Conservation (phyloP, 2,113 vertebrate genomes). For the Silurus meridionalis region DNA sequence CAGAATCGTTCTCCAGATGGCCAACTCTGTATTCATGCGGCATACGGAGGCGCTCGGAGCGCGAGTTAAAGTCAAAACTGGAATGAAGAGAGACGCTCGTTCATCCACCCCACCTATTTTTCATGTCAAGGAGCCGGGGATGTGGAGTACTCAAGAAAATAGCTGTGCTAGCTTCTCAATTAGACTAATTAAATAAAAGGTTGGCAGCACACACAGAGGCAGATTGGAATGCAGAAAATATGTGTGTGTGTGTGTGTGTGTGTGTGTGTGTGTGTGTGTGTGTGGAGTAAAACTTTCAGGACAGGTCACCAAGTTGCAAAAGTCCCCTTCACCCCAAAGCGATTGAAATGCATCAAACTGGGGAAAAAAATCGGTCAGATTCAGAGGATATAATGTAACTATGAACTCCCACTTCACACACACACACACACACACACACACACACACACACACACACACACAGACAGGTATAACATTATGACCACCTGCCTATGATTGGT, state of each 20-base stretch:
- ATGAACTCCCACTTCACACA: no score
- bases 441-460: no score
- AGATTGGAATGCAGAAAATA: constrained; percentile 37
- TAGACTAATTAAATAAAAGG: constrained; percentile 71
- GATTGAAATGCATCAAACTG: no score
- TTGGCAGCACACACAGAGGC: constrained; percentile 55
- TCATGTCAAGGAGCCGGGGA: constrained; percentile 62
- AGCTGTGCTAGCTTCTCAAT: constrained; percentile 71
- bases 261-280: constrained; percentile 37
- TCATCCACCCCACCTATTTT: constrained; percentile 42
- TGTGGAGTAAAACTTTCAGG: background rate
- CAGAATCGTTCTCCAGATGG: background rate
- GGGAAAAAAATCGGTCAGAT: no score
- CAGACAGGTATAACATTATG: no score
- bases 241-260: constrained; percentile 40
- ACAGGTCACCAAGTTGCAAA: background rate
- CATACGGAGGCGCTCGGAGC: background rate
- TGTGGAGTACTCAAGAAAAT: constrained; percentile 71
- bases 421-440: no score
- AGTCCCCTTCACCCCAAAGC: no score
- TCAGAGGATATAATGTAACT: no score
- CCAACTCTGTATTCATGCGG: background rate
- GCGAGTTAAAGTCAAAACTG: background rate
- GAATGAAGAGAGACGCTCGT: constrained; percentile 14
- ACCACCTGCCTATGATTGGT: no score